Evolutionary conservation across 1,140 invertebrate species (phyloP).

Genomic region (Drosophila suzukii): DNA sequence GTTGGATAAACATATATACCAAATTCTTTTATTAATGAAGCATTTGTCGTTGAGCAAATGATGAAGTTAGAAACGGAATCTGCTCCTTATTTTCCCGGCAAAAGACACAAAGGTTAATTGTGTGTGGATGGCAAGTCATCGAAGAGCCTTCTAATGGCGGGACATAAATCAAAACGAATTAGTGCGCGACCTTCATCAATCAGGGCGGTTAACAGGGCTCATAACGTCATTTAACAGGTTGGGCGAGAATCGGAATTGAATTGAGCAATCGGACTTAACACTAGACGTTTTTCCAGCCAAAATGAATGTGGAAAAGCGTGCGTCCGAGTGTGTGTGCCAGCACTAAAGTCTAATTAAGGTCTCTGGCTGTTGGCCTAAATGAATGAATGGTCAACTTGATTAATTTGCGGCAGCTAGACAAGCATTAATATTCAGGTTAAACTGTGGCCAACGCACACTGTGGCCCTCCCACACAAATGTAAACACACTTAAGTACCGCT

Average conservation of each 20-base stretch:
- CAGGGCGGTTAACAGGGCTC: slow-evolving; percentile 28
- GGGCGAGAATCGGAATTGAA: slow-evolving; percentile 13
- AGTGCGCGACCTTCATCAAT: slow-evolving; percentile 47
- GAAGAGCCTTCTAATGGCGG: slow-evolving; percentile 31
- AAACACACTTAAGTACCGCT: slow-evolving; percentile 80
- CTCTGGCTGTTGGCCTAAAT: slow-evolving; percentile 61
- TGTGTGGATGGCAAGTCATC: slow-evolving; percentile 18
- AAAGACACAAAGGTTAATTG: background rate
- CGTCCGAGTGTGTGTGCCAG: slow-evolving; percentile 4
- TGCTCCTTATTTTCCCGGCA: too few relatives aligned
- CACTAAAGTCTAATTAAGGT: slow-evolving; percentile 81
- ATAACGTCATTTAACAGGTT: slow-evolving; percentile 37
- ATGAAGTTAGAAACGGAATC: background rate
- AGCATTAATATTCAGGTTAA: slow-evolving; percentile 82
- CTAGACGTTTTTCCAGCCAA: slow-evolving; percentile 27
- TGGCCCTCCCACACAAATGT: slow-evolving; percentile 38
- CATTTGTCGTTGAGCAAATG: background rate
- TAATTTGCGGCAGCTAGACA: slow-evolving; percentile 80
- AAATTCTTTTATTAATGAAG: background rate
- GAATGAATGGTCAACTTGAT: slow-evolving; percentile 82
- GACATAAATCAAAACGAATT: slow-evolving; percentile 53
- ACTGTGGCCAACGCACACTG: slow-evolving; percentile 66
- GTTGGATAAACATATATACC: too few relatives aligned
- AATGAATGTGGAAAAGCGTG: background rate
- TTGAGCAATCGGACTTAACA: slow-evolving; percentile 12